phyloP scores from a whole-genome alignment of 1,140 invertebrate genomes.

The Papilio polytes region DNA sequence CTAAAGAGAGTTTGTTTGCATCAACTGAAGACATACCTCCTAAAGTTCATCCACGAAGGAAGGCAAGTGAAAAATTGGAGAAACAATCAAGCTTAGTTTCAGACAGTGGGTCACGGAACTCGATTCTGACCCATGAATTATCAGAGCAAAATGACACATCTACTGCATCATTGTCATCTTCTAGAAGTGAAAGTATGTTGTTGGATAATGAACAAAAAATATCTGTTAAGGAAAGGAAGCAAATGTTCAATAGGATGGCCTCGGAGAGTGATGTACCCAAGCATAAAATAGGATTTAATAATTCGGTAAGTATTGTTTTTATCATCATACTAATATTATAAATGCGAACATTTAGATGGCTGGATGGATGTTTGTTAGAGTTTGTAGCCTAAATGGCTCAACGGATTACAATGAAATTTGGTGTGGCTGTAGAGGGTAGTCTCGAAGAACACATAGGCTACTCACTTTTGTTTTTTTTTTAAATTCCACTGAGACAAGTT shows the following conservation, averaged over 20 bases:
- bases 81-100: constrained; percentile 57
- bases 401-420: no score
- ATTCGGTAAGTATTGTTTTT: constrained; percentile 61
- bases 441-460: no score
- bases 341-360: no score
- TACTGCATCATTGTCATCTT: constrained; percentile 56
- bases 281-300: constrained; percentile 64
- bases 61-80: constrained; percentile 67
- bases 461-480: no score
- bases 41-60: constrained; percentile 70
- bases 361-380: no score
- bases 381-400: no score
- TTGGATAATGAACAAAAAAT: constrained; percentile 85
- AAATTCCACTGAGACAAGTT: no score
- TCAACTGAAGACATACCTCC: constrained; percentile 66
- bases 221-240: constrained; percentile 95
- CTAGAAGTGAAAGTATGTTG: constrained; percentile 72
- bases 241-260: constrained; percentile 96
- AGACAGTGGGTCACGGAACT: constrained; percentile 46
- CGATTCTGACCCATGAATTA: constrained; percentile 57
- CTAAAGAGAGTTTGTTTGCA: constrained; percentile 60
- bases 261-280: constrained; percentile 89
- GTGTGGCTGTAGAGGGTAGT: no score
- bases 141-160: constrained; percentile 46
- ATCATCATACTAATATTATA: no score